Evolutionary conservation across 2,797 vertebrate genomes (phyloP).

Genomic region (Hoplostethus atlanticus): DNA sequence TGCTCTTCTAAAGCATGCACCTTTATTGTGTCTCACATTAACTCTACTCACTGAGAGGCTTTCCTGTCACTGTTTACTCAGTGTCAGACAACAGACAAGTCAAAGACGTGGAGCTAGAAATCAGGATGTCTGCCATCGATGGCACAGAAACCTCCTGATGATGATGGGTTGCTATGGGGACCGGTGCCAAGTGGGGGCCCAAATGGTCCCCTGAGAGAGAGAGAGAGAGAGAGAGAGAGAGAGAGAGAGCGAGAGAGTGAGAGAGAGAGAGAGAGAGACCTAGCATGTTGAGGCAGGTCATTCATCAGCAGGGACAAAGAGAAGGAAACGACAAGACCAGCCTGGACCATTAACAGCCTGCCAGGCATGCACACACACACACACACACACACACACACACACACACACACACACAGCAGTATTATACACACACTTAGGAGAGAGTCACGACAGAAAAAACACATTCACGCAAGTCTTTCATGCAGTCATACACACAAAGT

Average conservation of each 20-base stretch:
- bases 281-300: constrained; percentile 75
- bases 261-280: constrained; percentile 49
- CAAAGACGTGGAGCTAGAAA: constrained; percentile 51
- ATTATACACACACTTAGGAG: constrained; percentile 47
- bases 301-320: constrained; percentile 82
- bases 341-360: constrained; percentile 74
- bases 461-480: constrained; percentile 52
- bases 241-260: constrained; percentile 4
- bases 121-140: constrained; percentile 71
- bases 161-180: constrained; percentile 78
- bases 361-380: constrained; percentile 54
- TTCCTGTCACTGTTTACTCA: constrained; percentile 63
- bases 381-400: constrained; percentile 24
- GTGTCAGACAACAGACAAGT: constrained; percentile 70
- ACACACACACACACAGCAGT: constrained; percentile 31
- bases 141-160: constrained; percentile 70
- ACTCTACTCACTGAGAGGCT: constrained; percentile 33
- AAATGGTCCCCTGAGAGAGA: constrained; percentile 55
- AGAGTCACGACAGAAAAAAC: constrained; percentile 38
- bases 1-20: constrained; percentile 6
- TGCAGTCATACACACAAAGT: constrained; percentile 58
- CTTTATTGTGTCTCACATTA: constrained; percentile 17
- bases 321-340: constrained; percentile 80
- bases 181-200: constrained; percentile 69
- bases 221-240: constrained; percentile 22